Base-by-base conservation (phyloP, 2,797 vertebrate species). In the Crax fasciolata region DNA sequence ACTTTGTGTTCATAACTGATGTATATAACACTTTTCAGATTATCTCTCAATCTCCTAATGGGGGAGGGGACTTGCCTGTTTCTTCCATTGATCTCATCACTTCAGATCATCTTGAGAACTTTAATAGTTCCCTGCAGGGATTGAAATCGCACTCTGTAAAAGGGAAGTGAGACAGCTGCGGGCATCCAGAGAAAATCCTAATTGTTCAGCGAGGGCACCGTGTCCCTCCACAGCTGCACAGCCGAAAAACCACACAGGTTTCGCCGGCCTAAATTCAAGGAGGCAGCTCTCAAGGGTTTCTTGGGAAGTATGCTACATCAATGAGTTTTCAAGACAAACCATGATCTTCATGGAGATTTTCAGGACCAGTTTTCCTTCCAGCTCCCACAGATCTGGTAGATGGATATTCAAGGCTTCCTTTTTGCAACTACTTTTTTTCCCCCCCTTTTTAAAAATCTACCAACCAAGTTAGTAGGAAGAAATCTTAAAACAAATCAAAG, bases 221-320 rank as follows among this genome's bases (percentile, higher is more conserved):
- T 0, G 0, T 44, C 4, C n/a, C 28, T 8, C 21, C 32, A 13
- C 48, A 43, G 19, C 12, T 35, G 5, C 41, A 14, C n/a, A 58
- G 27, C 9, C 16, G 6, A 65, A 84, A 54, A 23, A 46, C 3
- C 4, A 11, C 1, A 0, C 6, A 38, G 39, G n/a, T 35, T 83
- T 67, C 46, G 35, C 8, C 0, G 0, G 19, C 41, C 70, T 59
- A 24, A 85, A 63, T 35, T 41, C 11, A 30, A 0, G 1, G 12
- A 54, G 14, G 9, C 58, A 52, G 28, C 13, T 49, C 52, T 66
- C 24, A n/a, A 39, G 9, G 35, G 12, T 46, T 51, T 80, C 59
- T 73, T 59, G 20, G 85, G 38, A 54, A 72, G 14, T 19, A 32
- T 2, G 11, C 13, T 24, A 55, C 13, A 55, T 6, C 13, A 54